Conservation (phyloP, 2,888 invertebrate species). For the Stomorhina lunata region DNA sequence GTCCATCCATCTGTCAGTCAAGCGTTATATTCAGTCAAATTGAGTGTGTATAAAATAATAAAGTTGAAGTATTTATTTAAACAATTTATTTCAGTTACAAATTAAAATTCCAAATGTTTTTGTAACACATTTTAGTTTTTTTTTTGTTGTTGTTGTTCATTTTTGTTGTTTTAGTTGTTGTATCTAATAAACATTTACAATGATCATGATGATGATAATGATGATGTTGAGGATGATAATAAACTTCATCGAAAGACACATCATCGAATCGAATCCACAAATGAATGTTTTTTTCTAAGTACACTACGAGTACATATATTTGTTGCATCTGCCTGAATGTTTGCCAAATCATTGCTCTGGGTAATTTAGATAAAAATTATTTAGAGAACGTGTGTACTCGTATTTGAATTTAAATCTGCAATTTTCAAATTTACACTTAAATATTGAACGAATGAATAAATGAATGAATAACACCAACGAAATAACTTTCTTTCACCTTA, state of each 20-base stretch:
- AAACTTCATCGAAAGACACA: background rate
- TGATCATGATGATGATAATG: conserved; percentile 25
- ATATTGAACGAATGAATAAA: background rate
- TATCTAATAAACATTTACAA: conserved; percentile 12
- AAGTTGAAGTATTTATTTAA: conserved; percentile 52
- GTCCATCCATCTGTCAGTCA: background rate
- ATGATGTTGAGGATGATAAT: conserved; percentile 25
- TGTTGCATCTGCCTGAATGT: background rate
- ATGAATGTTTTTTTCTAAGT: background rate
- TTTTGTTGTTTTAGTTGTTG: background rate
- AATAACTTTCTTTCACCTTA: conserved; percentile 24
- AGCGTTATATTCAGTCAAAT: background rate
- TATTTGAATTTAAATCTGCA: conserved; percentile 36
- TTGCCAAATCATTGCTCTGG: conserved; percentile 16
- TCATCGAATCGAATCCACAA: too few species aligned
- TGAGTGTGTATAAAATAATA: conserved; percentile 38
- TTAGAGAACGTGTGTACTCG: background rate
- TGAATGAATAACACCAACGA: too few species aligned
- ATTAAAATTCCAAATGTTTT: conserved; percentile 60
- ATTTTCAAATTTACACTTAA: conserved; percentile 20
- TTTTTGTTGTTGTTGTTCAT: background rate
- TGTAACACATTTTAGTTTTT: conserved; percentile 20
- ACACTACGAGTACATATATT: too few species aligned
- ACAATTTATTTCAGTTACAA: conserved; percentile 56
- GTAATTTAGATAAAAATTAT: conserved; percentile 35